Conservation (phyloP, 2,113 vertebrate genomes). For the Struthio camelus region DNA sequence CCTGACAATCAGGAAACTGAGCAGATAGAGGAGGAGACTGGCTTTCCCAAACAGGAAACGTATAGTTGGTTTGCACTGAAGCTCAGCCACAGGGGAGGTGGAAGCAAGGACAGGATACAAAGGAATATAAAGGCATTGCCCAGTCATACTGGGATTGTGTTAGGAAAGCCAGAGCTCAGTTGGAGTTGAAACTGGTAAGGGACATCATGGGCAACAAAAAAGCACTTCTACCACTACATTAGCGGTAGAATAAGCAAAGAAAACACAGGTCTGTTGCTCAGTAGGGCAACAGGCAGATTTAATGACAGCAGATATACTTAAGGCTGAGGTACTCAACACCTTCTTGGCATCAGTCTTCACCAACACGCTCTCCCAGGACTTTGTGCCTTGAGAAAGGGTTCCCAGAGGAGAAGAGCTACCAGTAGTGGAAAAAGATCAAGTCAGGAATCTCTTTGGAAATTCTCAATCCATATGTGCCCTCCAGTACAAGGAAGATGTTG, state of each 20-base stretch:
- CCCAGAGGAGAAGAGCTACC: background rate
- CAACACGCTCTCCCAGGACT: background rate
- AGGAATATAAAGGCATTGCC: background rate
- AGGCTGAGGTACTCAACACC: background rate
- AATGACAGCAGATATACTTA: background rate
- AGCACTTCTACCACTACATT: background rate
- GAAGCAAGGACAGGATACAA: background rate
- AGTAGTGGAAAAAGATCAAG: background rate
- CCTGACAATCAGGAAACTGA: background rate
- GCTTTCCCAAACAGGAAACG: background rate
- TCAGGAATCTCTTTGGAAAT: background rate
- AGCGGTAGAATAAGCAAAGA: background rate
- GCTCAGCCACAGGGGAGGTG: background rate
- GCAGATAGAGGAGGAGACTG: rapidly evolving
- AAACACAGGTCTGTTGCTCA: background rate
- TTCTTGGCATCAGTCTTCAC: background rate
- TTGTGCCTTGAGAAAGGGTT: background rate
- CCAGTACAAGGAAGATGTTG: background rate
- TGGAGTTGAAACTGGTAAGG: background rate
- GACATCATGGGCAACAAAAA: background rate
- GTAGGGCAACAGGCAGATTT: background rate
- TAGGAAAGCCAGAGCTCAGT: background rate
- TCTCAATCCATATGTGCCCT: rapidly evolving
- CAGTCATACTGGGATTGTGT: background rate
- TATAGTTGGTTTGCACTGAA: no score